Evolutionary conservation across 30 jellyfish, hydroid and myxozoan species (phyloP).

Genomic region (Hydractinia symbiolongicarpus): DNA sequence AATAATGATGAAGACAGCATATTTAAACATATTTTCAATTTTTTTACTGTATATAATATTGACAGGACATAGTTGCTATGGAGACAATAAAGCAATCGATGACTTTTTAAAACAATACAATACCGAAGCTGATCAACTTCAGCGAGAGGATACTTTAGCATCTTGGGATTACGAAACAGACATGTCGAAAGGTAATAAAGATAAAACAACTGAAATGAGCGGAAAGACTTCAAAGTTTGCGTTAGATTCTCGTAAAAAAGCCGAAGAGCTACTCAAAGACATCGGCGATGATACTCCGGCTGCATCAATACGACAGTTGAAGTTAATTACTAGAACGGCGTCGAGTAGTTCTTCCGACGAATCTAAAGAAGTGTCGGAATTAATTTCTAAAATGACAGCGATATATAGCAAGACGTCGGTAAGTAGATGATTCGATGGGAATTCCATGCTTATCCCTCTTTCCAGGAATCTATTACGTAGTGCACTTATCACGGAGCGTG

Average conservation of each 20-base stretch:
- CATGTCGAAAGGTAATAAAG: conserved; percentile 30
- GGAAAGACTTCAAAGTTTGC: conserved; percentile 33
- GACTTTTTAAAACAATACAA: conserved; percentile 48
- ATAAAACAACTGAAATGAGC: conserved; percentile 34
- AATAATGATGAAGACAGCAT: too few relatives aligned
- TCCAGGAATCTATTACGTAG: too few relatives aligned
- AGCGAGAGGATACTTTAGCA: conserved; percentile 27
- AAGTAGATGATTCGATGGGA: not conserved
- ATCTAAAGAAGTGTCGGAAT: conserved; percentile 31
- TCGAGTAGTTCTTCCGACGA: conserved; percentile 47
- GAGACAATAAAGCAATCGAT: conserved; percentile 1
- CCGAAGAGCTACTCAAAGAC: conserved; percentile 38
- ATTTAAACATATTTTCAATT: too few relatives aligned
- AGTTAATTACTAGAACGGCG: conserved; percentile 54
- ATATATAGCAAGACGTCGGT: conserved; percentile 67
- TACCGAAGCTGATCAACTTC: conserved; percentile 52
- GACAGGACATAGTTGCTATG: too few relatives aligned
- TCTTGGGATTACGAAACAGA: conserved; percentile 62
- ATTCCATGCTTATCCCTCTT: too few relatives aligned
- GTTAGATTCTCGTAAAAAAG: conserved; percentile 27
- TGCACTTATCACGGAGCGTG: too few relatives aligned
- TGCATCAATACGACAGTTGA: conserved; percentile 58
- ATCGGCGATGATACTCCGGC: conserved; percentile 17
- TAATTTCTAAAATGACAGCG: conserved; percentile 53
- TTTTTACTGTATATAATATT: too few relatives aligned